Conservation (phyloP, 2,797 vertebrate genomes). For the Oreochromis grahami region DNA sequence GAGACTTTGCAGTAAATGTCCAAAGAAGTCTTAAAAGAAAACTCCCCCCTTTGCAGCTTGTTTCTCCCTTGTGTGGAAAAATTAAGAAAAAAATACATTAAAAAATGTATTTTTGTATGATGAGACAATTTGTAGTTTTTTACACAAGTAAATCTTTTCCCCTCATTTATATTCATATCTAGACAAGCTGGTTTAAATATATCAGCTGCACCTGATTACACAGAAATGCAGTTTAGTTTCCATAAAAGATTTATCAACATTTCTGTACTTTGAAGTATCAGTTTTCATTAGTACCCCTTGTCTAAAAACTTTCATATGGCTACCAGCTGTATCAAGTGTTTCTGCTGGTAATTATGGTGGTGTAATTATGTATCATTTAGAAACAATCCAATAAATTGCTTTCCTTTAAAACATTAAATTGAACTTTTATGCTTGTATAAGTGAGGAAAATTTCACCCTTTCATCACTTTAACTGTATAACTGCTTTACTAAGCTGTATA, state of each 20-base stretch:
- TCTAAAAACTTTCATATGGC: neutral
- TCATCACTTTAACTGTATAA: neutral
- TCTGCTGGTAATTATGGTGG: neutral
- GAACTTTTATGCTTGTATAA: neutral
- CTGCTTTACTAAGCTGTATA: neutral
- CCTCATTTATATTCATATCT: neutral
- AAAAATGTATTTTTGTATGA: neutral
- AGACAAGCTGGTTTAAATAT: neutral
- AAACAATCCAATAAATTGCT: neutral
- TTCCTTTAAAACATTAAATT: neutral
- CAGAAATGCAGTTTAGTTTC: neutral
- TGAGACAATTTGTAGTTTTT: neutral
- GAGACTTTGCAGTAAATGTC: constrained; percentile 72
- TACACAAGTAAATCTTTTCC: neutral
- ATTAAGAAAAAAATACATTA: neutral
- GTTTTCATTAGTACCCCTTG: neutral
- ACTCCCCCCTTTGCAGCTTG: constrained; percentile 15
- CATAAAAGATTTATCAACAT: neutral
- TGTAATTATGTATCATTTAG: neutral
- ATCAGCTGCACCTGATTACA: neutral
- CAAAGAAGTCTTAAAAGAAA: constrained; percentile 47
- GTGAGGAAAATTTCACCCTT: neutral
- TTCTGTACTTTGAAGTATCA: neutral
- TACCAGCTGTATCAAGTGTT: neutral
- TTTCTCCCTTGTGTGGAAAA: neutral